Evolutionary conservation across 1,140 invertebrate genomes (phyloP), one percentile per base, ranked within the genome.

Genomic region (Apis cerana): DNA sequence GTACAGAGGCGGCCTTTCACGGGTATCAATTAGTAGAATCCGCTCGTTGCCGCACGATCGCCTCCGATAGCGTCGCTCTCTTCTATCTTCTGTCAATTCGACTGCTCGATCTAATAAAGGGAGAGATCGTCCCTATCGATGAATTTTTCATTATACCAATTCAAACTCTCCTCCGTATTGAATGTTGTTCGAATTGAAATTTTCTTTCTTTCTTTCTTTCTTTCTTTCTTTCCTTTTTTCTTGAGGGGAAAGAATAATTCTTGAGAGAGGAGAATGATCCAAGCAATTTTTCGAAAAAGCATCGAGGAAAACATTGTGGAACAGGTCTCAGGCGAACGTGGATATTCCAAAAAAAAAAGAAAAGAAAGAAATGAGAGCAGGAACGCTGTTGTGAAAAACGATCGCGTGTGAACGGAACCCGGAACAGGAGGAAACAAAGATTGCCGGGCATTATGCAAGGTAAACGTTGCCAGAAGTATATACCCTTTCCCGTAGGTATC

Each of bases 361-460:
- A 33, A 33, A 33, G 4, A 33, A 33, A 33, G 0, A 43, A 23
- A 23, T 15, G 15, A 70, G 52, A n/a, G 17, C 43, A 61, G 43
- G 7, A 54, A 23, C 17, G 12, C 3, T 43, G 3, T 43, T 43
- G 33, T 7, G 3, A 82, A 78, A 75, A 78, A 82, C 27, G 19
- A 52, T 54, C 67, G 23, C 54, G 54, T 72, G 59, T 15, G 62
- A 65, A n/a, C 61, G 70, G 33, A 81, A 72, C 23, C 33, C 72
- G 72, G 77, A 80, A 74, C n/a, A 21, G 54, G 62, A 75, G 78
- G 85, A 89, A 83, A 83, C 83, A 87, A 77, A 89, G 85, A 89
- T 87, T 75, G 80, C 52, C 77, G 43, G 85, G 83, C 83, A 89
- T 89, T 89, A 89, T 89, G 88, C 88, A 89, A 89, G 88, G 85